Evolutionary conservation across 2,888 invertebrate species (phyloP).

Genomic region (Dastarcus helophoroides): DNA sequence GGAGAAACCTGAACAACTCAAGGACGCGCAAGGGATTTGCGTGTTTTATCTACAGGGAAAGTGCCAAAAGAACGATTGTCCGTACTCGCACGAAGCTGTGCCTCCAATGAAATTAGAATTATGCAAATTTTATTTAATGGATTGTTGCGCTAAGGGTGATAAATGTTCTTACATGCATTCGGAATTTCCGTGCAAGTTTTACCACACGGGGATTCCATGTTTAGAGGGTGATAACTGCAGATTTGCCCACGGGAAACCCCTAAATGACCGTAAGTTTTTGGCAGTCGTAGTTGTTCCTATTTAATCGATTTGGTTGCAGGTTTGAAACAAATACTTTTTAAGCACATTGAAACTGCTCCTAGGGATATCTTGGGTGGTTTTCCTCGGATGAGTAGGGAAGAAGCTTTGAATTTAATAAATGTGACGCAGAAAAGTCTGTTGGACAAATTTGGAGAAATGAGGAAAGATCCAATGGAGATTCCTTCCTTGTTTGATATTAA

Average conservation of each 20-base stretch:
- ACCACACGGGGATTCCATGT: constrained; percentile 85
- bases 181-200: constrained; percentile 96
- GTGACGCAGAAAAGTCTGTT: constrained; percentile 41
- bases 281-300: constrained; percentile 7
- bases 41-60: constrained; percentile 82
- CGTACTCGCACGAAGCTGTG: constrained; percentile 72
- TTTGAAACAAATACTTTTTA: constrained; percentile 37
- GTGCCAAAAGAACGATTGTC: constrained; percentile 76
- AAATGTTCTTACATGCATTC: constrained; percentile 94
- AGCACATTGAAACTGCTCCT: constrained; percentile 82
- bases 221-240: constrained; percentile 69
- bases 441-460: constrained; percentile 33
- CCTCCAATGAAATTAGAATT: constrained; percentile 83
- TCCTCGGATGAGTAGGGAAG: constrained; percentile 68
- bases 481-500: constrained; percentile 33
- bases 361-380: constrained; percentile 87
- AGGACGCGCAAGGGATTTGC: constrained; percentile 64
- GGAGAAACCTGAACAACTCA: constrained; percentile 38
- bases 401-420: constrained; percentile 46
- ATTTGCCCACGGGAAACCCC: constrained; percentile 81
- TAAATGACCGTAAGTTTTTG: constrained; percentile 53
- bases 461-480: constrained; percentile 19
- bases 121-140: constrained; percentile 94
- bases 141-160: constrained; percentile 89
- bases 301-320: constrained; percentile 17